Evolutionary conservation across 2,113 vertebrate species (phyloP), one percentile per base, ranked within the genome.

Genomic region (Trochalopteron elliotii): DNA sequence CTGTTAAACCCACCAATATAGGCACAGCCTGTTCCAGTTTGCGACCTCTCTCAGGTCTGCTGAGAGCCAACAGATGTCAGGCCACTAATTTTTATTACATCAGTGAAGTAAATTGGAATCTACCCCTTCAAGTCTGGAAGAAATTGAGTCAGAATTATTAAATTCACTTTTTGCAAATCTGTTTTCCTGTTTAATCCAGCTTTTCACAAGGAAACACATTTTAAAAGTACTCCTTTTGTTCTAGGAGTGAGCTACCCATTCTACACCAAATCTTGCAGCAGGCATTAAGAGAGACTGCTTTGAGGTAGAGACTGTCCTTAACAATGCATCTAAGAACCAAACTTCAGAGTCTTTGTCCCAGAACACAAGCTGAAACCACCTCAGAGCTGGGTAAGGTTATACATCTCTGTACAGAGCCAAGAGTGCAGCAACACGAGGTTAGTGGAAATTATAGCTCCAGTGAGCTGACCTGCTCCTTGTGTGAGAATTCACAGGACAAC

Each of bases 71-170:
- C 39, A 83, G 11, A 76, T 77, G 63, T 37, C 47, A 74, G n/a
- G 39, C 56, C 31, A 60, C 52, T 50, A 28, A 56, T 86, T 90
- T 83, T 86, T 87, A 78, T 68, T 84, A 68, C 39, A 82, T 67
- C 74, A 25, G 11, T 67, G 25, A 70, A 91, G 50, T 21, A 69
- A 77, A 68, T 4, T 67, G 39, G 81, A 44, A 27, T 69, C 11
- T 61, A 69, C 28, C 12, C 49, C 37, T 72, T 64, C 10, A 52
- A 65, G 11, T 65, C 59, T 22, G 24, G 28, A 69, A n/a, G 22
- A 68, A 56, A 69, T 1, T 0, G 25, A 74, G 47, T 61, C 61
- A 44, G 25, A 63, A 12, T 78, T 65, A 64, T 15, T 69, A 78
- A 70, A 53, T 37, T 35, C 21, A 24, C 15, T 65, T 83, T 56